Evolutionary conservation across 2,797 vertebrate species (phyloP).

Genomic region (Leptoclinus maculatus): DNA sequence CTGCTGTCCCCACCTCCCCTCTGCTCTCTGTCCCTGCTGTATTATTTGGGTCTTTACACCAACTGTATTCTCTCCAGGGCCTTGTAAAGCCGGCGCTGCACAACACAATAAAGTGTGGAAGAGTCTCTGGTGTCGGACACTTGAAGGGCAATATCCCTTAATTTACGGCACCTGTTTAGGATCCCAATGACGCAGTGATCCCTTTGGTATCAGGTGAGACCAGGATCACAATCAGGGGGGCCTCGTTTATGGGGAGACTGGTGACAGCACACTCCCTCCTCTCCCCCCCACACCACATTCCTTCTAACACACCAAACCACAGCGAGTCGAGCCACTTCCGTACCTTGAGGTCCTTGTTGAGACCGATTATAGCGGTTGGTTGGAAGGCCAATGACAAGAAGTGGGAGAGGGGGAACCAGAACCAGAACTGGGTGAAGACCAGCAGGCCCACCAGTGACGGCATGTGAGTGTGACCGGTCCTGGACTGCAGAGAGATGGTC

Average conservation of each 20-base stretch:
- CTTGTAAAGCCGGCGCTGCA: constrained; percentile 10
- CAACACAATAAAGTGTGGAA: constrained; percentile 8
- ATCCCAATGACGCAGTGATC: constrained; percentile 49
- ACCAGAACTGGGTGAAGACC: constrained; percentile 99
- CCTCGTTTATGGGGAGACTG: constrained; percentile 23
- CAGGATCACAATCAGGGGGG: neutral
- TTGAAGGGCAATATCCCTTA: neutral
- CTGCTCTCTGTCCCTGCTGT: constrained; percentile 19
- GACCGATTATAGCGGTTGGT: constrained; percentile 97
- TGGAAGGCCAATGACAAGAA: constrained; percentile 97
- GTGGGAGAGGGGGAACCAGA: constrained; percentile 99
- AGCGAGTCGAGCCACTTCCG: neutral
- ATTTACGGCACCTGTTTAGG: constrained; percentile 19
- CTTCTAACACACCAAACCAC: neutral
- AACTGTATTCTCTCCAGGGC: constrained; percentile 1
- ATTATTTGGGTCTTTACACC: constrained; percentile 28
- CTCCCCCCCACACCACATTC: too few relatives aligned
- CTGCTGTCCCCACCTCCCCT: neutral
- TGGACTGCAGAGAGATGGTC: constrained; percentile 97
- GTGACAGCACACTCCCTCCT: too few relatives aligned
- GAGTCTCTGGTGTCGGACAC: neutral
- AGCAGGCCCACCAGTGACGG: constrained; percentile 96
- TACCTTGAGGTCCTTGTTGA: constrained; percentile 99
- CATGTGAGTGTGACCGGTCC: constrained; percentile 99
- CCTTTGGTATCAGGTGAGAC: constrained; percentile 32